phyloP scores from a whole-genome alignment of 2,113 vertebrate species.

The Burhinus bistriatus region DNA sequence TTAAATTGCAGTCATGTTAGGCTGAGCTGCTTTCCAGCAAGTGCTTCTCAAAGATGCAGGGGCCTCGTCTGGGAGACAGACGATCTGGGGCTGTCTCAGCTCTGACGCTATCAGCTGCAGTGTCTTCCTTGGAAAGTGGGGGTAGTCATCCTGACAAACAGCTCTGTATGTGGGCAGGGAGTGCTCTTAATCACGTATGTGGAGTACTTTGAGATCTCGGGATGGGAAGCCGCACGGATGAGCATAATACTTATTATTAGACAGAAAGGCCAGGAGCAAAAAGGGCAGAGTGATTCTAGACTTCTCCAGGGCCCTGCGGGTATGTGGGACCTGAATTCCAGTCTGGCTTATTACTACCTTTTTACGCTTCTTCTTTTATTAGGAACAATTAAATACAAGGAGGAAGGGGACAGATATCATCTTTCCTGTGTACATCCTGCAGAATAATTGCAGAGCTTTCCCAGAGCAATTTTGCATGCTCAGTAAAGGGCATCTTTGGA shows the following conservation, averaged over 20 bases:
- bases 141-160: constrained; percentile 54
- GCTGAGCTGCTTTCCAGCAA: not conserved
- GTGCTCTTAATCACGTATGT: constrained; percentile 21
- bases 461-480: constrained; percentile 28
- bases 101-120: not conserved
- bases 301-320: not conserved
- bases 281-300: not conserved
- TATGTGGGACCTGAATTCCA: not conserved
- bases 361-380: constrained; percentile 13
- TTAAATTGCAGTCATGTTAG: not conserved
- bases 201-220: not conserved
- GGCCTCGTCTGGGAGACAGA: not conserved
- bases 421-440: constrained; percentile 29
- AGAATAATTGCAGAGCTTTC: constrained; percentile 43
- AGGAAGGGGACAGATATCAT: constrained; percentile 26
- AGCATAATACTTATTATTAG: constrained; percentile 11
- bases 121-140: constrained; percentile 16
- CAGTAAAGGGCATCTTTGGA: constrained; percentile 43
- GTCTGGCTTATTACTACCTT: not conserved
- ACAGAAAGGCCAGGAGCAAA: not conserved
- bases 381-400: constrained; percentile 11
- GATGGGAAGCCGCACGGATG: not conserved
- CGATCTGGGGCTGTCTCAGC: constrained; percentile 16
- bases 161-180: constrained; percentile 25
- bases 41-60: not conserved